These are phyloP conservation scores for Sussaba pulchella DNA, from an alignment of 2,888 invertebrate species.

Conservation along the genomic window DNA sequence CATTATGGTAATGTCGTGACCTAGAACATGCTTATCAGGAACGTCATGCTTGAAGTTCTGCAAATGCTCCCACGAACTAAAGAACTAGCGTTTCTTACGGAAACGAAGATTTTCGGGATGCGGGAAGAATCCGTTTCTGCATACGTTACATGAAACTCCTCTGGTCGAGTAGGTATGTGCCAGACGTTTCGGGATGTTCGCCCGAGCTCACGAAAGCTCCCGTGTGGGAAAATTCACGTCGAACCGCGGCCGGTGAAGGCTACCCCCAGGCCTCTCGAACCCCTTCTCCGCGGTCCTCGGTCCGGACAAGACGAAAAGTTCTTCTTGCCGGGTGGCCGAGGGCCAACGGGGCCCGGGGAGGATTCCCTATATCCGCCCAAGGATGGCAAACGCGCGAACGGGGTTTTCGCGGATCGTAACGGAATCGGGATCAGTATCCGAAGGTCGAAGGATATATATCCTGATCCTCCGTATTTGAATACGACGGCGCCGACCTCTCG, in stretches of 20 bases:
- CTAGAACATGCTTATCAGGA: too few species aligned
- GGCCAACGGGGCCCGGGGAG: constrained; percentile 54
- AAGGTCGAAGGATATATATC: constrained; percentile 80
- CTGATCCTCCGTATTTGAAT: constrained; percentile 84
- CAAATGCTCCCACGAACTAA: not conserved
- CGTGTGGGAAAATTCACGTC: constrained; percentile 81
- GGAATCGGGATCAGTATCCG: constrained; percentile 81
- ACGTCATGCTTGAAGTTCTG: not conserved
- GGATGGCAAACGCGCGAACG: constrained; percentile 49
- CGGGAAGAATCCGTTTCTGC: constrained; percentile 24
- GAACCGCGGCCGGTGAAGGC: constrained; percentile 71
- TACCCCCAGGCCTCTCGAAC: constrained; percentile 56
- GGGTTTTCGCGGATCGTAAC: constrained; percentile 72
- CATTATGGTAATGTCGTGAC: not conserved
- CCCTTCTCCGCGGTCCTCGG: constrained; percentile 48
- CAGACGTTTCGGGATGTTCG: constrained; percentile 52
- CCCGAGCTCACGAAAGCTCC: constrained; percentile 71
- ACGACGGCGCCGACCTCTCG: constrained; percentile 77
- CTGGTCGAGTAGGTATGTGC: constrained; percentile 38
- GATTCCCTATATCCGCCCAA: constrained; percentile 48
- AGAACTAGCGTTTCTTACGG: not conserved
- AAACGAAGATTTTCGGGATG: constrained; percentile 19
- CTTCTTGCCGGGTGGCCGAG: constrained; percentile 72
- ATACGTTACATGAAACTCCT: not conserved
- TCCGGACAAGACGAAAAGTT: constrained; percentile 81